Evolutionary conservation across 2,888 invertebrate genomes (phyloP), one percentile per base, ranked within the genome.

Genomic region (Microplitis manilae): DNA sequence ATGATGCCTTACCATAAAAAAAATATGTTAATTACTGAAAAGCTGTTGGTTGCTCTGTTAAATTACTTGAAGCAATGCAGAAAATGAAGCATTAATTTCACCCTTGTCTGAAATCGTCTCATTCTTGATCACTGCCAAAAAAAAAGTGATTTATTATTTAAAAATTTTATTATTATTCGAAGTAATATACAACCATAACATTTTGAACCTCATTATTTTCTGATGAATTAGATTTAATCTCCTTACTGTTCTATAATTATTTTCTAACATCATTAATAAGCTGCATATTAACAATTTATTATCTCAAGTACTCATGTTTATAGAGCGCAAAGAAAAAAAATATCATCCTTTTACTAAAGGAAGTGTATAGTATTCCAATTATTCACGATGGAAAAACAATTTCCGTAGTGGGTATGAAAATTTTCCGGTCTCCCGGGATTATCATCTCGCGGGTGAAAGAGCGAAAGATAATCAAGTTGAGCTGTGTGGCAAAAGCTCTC

Each of bases 381-480:
- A 70, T 13, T 59, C 50, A 60, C 30, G 60, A 70, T 70, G 70
- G 59, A 20, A 59, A 70, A 70, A 70, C 70, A 60, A 70, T 70
- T 70, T 70, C 70, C 60, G 30, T 30, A 60, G 60, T 60, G 60
- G 70, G 30, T 70, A 70, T 59, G 70, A 70, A 60, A 70, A 70
- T 70, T 70, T 59, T 60, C 70, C 69, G 30, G 62, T 40, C 61
- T 67, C 8, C 7, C 20, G 30, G 40, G 62, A 62, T 71, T 71
- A 71, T 62, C 61, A 71, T 71, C 15, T 61, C 30, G 40, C 30
- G 41, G 40, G 50, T 40, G 6, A 64, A 65, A 15, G 13, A 40
- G 68, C 68, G 15, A 41, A 68, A 50, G 73, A 41, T 73, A 65
- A 73, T 73, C 73, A 65, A 17, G 73, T 73, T 73, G 65, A 40